A percentile compares a stretch with the other conserved stretches of the same genome.
Evolutionary conservation across 2,797 vertebrate species (phyloP).

Genomic region (Morus bassanus): DNA sequence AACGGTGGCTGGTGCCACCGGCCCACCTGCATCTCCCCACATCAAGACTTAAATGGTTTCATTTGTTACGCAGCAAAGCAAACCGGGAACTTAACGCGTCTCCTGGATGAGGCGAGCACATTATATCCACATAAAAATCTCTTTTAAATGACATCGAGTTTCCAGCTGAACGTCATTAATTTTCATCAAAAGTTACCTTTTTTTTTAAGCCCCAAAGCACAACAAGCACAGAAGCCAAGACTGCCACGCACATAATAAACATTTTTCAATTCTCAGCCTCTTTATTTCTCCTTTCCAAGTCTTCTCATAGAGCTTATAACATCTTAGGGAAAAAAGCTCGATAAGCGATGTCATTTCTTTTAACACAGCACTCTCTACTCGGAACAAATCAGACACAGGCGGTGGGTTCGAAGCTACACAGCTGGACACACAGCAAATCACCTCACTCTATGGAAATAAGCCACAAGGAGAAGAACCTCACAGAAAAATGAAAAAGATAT

Average conservation of each 20-base stretch:
- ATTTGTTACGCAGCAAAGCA: background rate
- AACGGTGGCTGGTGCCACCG: fast-evolving
- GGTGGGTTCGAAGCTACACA: background rate
- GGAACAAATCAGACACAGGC: background rate
- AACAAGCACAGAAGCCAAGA: fast-evolving
- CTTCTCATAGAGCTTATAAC: background rate
- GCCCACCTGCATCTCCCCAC: background rate
- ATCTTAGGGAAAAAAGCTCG: fast-evolving
- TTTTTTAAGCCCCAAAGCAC: background rate
- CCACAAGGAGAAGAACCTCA: background rate
- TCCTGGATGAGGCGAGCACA: background rate
- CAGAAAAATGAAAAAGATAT: background rate
- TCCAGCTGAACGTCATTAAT: background rate
- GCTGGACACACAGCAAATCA: background rate
- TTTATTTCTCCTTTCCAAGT: background rate
- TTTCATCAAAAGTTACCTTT: background rate
- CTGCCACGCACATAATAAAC: fast-evolving
- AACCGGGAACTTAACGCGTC: fast-evolving
- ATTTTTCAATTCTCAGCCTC: background rate
- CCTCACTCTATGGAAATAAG: background rate
- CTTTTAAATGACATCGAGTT: background rate
- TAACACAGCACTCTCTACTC: background rate
- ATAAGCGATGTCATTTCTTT: background rate
- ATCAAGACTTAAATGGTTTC: background rate
- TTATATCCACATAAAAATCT: background rate